Conservation (phyloP, 2,888 invertebrate species). For the Cylloceria caligata region DNA sequence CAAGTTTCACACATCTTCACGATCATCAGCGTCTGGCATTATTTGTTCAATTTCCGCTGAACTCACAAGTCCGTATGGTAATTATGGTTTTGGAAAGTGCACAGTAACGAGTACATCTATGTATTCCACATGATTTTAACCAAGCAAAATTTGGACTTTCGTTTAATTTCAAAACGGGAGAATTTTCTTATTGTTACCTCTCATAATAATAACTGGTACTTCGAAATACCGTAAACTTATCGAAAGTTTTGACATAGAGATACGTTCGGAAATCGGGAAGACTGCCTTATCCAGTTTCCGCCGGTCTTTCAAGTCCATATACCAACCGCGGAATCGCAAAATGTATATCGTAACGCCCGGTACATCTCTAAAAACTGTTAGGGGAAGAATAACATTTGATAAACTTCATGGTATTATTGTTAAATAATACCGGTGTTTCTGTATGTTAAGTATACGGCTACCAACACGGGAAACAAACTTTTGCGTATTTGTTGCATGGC, state of each 20-base stretch:
- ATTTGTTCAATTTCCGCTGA: no score
- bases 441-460: conserved; percentile 15
- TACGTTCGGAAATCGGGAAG: no score
- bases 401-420: conserved; percentile 24
- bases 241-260: no score
- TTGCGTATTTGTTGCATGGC: conserved; percentile 14
- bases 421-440: conserved; percentile 32
- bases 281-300: conserved; percentile 68
- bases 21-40: conserved; percentile 43
- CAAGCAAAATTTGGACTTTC: no score
- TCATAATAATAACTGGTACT: no score
- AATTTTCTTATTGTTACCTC: no score
- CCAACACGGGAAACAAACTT: conserved; percentile 19
- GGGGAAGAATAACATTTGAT: conserved; percentile 7
- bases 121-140: no score
- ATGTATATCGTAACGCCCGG: neutral
- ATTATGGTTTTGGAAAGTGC: no score
- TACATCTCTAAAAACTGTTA: neutral
- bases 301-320: neutral
- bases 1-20: neutral
- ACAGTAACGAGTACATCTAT: no score
- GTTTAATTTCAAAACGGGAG: no score
- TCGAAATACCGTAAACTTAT: no score
- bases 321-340: neutral
- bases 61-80: no score